Conservation (phyloP, 2,797 vertebrate genomes). For the Halcyon chelicuti region DNA sequence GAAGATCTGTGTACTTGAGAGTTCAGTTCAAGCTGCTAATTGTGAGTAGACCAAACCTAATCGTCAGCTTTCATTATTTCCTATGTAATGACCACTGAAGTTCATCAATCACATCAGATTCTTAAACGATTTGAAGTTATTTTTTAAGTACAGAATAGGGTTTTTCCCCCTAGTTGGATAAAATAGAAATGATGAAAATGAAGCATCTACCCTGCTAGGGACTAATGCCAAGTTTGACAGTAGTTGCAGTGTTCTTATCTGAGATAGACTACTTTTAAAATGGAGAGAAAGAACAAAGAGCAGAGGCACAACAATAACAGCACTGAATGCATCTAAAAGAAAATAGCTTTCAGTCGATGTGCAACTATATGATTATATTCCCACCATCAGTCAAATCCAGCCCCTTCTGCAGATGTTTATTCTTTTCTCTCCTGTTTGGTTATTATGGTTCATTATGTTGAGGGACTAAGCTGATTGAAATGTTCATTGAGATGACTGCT, state of each 20-base stretch:
- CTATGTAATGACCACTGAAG: not conserved
- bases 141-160: not conserved
- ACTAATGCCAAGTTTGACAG: not conserved
- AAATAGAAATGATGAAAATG: not conserved
- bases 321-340: conserved; percentile 41
- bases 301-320: conserved; percentile 49
- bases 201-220: not conserved
- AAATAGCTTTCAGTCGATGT: conserved; percentile 65
- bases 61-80: not conserved
- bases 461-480: conserved; percentile 80
- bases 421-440: conserved; percentile 72
- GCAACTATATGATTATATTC: conserved; percentile 48
- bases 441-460: conserved; percentile 80
- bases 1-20: not conserved
- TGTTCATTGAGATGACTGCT: conserved; percentile 74
- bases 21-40: not conserved
- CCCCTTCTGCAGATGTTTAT: conserved; percentile 76
- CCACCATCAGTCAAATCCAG: conserved; percentile 63
- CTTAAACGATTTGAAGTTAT: not conserved
- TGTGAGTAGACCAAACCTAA: not conserved
- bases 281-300: conserved; percentile 19
- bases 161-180: not conserved
- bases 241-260: not conserved
- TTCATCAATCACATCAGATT: not conserved
- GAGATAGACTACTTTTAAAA: conserved; percentile 12